These are phyloP conservation scores for Callipepla californica DNA, from an alignment of 2,113 vertebrate genomes.

Conservation along the genomic window DNA sequence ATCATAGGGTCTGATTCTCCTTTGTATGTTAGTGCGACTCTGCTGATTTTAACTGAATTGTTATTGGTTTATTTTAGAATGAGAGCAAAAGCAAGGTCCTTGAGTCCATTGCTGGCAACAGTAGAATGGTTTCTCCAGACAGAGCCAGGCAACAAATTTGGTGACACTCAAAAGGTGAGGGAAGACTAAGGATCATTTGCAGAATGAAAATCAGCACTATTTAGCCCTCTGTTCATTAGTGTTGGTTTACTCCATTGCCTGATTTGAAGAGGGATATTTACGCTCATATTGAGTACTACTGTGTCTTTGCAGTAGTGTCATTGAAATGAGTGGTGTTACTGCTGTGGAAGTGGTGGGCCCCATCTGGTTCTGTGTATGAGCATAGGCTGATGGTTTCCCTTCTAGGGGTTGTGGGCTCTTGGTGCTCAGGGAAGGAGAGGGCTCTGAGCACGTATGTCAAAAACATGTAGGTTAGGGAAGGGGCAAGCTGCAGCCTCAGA, in stretches of 20 bases:
- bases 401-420: neutral
- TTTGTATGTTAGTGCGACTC: neutral
- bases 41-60: neutral
- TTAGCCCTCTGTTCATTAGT: neutral
- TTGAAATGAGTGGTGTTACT: neutral
- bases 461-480: neutral
- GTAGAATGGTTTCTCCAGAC: neutral
- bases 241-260: neutral
- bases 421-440: neutral
- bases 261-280: neutral
- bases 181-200: neutral
- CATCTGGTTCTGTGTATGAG: neutral
- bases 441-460: neutral
- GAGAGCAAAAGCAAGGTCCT: neutral
- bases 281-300: neutral
- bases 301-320: fast-evolving
- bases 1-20: neutral
- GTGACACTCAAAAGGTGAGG: neutral
- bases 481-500: neutral
- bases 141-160: neutral
- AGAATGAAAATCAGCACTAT: neutral
- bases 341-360: neutral
- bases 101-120: neutral
- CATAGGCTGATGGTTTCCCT: neutral
- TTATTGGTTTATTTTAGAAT: neutral